Conservation (phyloP, 2,888 invertebrate genomes). For the Busseola fusca region DNA sequence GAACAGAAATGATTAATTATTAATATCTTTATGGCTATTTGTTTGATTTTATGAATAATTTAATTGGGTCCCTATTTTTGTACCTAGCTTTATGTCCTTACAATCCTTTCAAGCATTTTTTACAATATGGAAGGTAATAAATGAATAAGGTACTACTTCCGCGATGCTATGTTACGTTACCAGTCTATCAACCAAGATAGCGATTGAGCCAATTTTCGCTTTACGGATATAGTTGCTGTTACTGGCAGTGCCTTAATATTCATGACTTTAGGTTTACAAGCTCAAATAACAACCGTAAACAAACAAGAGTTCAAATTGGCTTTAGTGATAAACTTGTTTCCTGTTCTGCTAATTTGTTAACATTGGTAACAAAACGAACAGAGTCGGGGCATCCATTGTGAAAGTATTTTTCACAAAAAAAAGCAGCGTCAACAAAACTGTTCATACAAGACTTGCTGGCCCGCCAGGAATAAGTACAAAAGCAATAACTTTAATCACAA, state of each 20-base stretch:
- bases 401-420: constrained; percentile 2
- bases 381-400: background rate
- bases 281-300: background rate
- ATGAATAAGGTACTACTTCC: too few relatives aligned
- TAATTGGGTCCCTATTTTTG: too few relatives aligned
- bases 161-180: background rate
- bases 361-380: constrained; percentile 6
- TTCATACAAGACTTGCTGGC: constrained; percentile 2
- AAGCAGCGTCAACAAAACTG: constrained; percentile 4
- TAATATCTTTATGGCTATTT: too few relatives aligned
- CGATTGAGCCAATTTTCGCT: background rate
- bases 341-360: background rate
- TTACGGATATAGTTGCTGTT: background rate
- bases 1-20: too few relatives aligned
- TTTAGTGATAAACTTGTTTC: background rate
- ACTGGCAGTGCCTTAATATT: background rate
- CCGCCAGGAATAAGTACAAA: constrained; percentile 1
- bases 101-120: too few relatives aligned
- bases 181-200: background rate
- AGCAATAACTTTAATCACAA: constrained; percentile 9
- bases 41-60: too few relatives aligned
- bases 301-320: background rate
- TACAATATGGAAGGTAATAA: too few relatives aligned
- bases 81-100: too few relatives aligned
- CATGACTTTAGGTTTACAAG: background rate